Percentiles rank a stretch among this genome's conserved stretches.
Conservation (phyloP, 1,140 invertebrate genomes). For the Manduca sexta region DNA sequence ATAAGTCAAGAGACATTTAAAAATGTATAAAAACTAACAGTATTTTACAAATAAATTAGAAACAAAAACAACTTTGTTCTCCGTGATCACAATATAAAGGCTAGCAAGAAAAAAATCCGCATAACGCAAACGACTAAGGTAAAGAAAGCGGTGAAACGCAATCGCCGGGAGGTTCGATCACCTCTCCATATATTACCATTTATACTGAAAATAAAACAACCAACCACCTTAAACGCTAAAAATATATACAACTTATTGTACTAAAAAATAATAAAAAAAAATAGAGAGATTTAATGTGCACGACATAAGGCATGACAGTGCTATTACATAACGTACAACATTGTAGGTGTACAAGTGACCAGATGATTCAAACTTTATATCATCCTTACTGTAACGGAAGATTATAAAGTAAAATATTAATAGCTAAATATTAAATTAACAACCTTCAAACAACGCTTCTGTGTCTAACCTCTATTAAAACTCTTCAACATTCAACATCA, state of each 20-base stretch:
- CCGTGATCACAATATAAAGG: slow-evolving; percentile 55
- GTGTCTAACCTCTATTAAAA: slow-evolving; percentile 65
- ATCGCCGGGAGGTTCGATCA: slow-evolving; percentile 6
- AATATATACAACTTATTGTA: slow-evolving; percentile 54
- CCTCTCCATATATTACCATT: slow-evolving; percentile 58
- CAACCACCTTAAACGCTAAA: slow-evolving; percentile 38
- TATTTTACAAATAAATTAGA: slow-evolving; percentile 71
- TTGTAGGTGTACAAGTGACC: slow-evolving; percentile 39
- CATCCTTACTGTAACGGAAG: slow-evolving; percentile 35
- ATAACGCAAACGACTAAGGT: neutral
- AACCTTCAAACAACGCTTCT: slow-evolving; percentile 60
- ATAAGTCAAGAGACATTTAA: slow-evolving; percentile 17
- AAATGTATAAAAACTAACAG: slow-evolving; percentile 54
- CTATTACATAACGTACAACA: slow-evolving; percentile 7
- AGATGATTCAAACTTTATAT: slow-evolving; percentile 27
- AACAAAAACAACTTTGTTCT: slow-evolving; percentile 72
- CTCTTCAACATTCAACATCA: slow-evolving; percentile 70
- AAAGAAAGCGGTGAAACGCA: neutral
- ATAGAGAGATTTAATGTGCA: slow-evolving; percentile 64
- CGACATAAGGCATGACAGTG: slow-evolving; percentile 30
- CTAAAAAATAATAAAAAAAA: slow-evolving; percentile 45
- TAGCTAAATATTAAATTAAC: slow-evolving; percentile 56
- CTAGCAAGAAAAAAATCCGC: slow-evolving; percentile 10
- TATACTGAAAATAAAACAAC: slow-evolving; percentile 49
- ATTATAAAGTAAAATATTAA: slow-evolving; percentile 37